Percentiles rank a stretch among this genome's conserved stretches.
These are phyloP conservation scores for Linyphia triangularis DNA, from an alignment of 2,888 invertebrate species.

Conservation along the genomic window DNA sequence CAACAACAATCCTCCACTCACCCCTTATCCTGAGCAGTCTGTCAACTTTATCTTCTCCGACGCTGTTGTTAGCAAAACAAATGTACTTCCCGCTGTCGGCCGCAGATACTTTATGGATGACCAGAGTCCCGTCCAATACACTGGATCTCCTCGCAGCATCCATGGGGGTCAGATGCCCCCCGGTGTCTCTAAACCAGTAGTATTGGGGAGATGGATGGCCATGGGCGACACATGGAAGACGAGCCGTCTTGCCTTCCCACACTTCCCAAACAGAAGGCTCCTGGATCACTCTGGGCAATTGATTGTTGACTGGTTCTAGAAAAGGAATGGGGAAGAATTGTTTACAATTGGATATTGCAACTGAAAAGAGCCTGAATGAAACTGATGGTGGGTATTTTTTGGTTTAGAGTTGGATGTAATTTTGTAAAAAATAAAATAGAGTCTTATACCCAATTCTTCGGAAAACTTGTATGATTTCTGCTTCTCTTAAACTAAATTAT, in stretches of 20 bases:
- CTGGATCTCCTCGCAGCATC: constrained; percentile 38
- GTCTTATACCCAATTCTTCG: too few species aligned
- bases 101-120: constrained; percentile 62
- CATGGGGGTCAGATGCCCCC: constrained; percentile 57
- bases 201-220: constrained; percentile 67
- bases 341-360: too few species aligned
- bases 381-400: too few species aligned
- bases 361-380: too few species aligned
- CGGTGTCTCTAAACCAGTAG: constrained; percentile 65
- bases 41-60: constrained; percentile 76
- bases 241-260: constrained; percentile 70
- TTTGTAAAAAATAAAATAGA: too few species aligned
- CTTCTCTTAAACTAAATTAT: too few species aligned
- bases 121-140: constrained; percentile 64
- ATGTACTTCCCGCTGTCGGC: constrained; percentile 76
- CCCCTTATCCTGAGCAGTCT: constrained; percentile 75
- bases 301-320: constrained; percentile 65
- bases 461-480: too few species aligned
- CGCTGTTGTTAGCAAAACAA: constrained; percentile 77
- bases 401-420: too few species aligned
- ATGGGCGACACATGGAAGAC: constrained; percentile 71
- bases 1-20: constrained; percentile 40
- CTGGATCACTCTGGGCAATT: constrained; percentile 61
- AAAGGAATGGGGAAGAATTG: background rate
- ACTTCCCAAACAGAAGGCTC: constrained; percentile 70